Percentiles rank a stretch among this genome's conserved stretches.
Evolutionary conservation across 2,797 vertebrate species (phyloP).

Genomic region (Halcyon smyrnensis): DNA sequence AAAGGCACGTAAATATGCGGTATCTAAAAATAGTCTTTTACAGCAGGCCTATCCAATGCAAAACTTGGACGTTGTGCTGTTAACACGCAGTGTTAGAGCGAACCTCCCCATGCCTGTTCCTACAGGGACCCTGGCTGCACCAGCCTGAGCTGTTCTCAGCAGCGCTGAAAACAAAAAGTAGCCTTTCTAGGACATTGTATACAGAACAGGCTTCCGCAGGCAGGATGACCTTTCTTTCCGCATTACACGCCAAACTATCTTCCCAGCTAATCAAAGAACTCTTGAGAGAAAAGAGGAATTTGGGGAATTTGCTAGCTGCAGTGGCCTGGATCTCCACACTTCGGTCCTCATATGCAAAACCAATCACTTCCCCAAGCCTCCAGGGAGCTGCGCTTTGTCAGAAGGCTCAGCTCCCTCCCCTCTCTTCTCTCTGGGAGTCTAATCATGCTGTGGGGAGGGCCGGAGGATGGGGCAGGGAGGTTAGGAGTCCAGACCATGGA

Average conservation of each 20-base stretch:
- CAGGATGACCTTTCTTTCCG: constrained; percentile 72
- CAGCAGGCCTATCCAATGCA: constrained; percentile 3
- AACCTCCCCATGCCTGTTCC: not conserved
- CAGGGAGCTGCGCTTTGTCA: not conserved
- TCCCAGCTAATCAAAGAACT: constrained; percentile 76
- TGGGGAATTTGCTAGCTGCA: constrained; percentile 63
- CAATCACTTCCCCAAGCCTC: not conserved
- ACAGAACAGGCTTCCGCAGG: constrained; percentile 50
- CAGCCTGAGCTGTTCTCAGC: constrained; percentile 14
- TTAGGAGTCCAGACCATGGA: not conserved
- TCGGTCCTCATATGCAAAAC: constrained; percentile 44
- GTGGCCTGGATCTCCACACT: constrained; percentile 24
- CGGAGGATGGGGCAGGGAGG: not conserved
- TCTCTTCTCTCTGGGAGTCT: not conserved
- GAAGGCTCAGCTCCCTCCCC: not conserved
- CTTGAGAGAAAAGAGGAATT: constrained; percentile 72
- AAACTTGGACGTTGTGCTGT: not conserved
- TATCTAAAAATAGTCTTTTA: constrained; percentile 55
- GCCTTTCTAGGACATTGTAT: constrained; percentile 70
- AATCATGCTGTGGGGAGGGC: rapidly evolving
- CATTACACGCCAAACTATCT: constrained; percentile 68
- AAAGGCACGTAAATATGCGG: constrained; percentile 49
- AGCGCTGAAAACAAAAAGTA: not conserved
- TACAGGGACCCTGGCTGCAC: not conserved
- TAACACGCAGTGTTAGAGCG: not conserved